Evolutionary conservation across 2,113 vertebrate species (phyloP).

Genomic region (Ranitomeya imitator): DNA sequence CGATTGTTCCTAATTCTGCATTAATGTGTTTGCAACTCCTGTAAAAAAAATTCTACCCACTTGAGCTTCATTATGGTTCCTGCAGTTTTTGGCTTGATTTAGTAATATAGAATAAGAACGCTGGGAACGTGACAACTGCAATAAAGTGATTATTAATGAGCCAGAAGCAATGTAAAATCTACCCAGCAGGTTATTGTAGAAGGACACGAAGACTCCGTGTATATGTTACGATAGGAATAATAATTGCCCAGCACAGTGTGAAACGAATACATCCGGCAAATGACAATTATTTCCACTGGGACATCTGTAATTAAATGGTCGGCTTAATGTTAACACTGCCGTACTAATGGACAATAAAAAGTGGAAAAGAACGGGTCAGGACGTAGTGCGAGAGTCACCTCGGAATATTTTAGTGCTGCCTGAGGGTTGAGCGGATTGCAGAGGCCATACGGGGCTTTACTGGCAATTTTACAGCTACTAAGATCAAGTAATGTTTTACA

Average conservation of each 20-base stretch:
- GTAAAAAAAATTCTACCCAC: too few species aligned
- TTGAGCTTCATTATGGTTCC: not conserved
- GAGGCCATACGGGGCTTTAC: not conserved
- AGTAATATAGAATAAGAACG: not conserved
- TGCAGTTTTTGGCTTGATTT: not conserved
- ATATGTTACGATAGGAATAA: conserved; percentile 60
- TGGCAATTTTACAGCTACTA: conserved; percentile 14
- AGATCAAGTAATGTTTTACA: conserved; percentile 14
- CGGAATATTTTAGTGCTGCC: not conserved
- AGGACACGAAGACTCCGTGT: conserved; percentile 53
- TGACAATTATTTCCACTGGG: conserved; percentile 67
- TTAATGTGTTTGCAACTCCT: too few species aligned
- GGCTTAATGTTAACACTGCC: conserved; percentile 59
- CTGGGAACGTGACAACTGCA: not conserved
- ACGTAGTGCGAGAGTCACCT: not conserved
- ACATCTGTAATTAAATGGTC: conserved; percentile 63
- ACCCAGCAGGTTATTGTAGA: conserved; percentile 56
- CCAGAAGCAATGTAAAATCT: conserved; percentile 53
- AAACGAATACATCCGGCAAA: conserved; percentile 57
- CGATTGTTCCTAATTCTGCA: too few species aligned
- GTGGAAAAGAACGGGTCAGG: conserved; percentile 14
- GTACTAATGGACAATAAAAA: conserved; percentile 54
- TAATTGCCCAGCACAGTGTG: conserved; percentile 57
- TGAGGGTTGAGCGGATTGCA: not conserved
- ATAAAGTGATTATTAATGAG: conserved; percentile 25